Evolutionary conservation across 2,888 invertebrate genomes (phyloP).

Genomic region (Apomyelois bistriatella): DNA sequence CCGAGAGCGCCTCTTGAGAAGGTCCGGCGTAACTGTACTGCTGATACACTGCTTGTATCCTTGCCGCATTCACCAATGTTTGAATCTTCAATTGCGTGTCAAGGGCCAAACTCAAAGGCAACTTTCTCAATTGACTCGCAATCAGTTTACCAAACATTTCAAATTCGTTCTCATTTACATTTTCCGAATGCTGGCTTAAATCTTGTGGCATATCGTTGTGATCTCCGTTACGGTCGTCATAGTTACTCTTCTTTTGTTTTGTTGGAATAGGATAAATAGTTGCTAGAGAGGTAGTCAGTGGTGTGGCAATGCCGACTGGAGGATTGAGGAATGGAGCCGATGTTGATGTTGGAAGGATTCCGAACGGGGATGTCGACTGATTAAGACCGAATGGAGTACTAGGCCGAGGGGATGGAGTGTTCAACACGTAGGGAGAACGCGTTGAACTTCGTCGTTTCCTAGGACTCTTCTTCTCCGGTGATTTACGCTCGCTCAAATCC

Average conservation of each 20-base stretch:
- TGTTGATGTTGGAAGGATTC: slow-evolving; percentile 61
- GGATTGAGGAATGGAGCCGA: slow-evolving; percentile 67
- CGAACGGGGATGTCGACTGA: slow-evolving; percentile 55
- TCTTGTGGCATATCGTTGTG: slow-evolving; percentile 65
- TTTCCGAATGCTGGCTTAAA: slow-evolving; percentile 69
- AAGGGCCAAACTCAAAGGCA: slow-evolving; percentile 65
- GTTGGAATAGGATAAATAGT: slow-evolving; percentile 66
- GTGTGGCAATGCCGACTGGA: slow-evolving; percentile 72
- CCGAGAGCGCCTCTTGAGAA: slow-evolving; percentile 67
- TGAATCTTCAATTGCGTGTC: slow-evolving; percentile 73
- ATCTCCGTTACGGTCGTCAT: slow-evolving; percentile 53
- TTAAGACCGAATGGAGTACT: slow-evolving; percentile 68
- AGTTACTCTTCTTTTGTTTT: slow-evolving; percentile 65
- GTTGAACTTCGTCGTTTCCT: slow-evolving; percentile 71
- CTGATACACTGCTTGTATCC: slow-evolving; percentile 73
- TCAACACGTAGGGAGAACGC: slow-evolving; percentile 69
- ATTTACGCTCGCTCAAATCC: slow-evolving; percentile 70
- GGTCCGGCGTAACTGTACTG: slow-evolving; percentile 74
- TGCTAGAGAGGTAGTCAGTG: slow-evolving; percentile 66
- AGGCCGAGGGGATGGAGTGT: slow-evolving; percentile 71
- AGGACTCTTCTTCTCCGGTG: slow-evolving; percentile 71
- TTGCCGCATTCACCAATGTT: slow-evolving; percentile 66
- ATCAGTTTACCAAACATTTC: slow-evolving; percentile 75
- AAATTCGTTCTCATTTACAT: slow-evolving; percentile 70
- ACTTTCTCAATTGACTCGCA: slow-evolving; percentile 68